Base-by-base conservation (phyloP, 2,797 vertebrate species). In the Crocodylus rhombifer region DNA sequence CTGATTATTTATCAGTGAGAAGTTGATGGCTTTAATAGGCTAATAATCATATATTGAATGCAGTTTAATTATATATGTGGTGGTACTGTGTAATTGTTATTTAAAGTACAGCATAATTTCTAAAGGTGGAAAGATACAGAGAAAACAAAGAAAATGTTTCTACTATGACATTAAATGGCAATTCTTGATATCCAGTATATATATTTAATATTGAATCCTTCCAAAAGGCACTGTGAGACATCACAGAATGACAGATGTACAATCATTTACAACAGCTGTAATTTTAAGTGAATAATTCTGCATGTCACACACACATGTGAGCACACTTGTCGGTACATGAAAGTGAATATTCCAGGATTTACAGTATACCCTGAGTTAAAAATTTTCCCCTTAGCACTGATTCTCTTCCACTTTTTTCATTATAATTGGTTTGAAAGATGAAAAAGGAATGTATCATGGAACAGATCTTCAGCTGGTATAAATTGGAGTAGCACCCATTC, bases 1-100 rank as follows among this genome's bases (percentile, higher is more conserved):
- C 63, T 75, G 90, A 90, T 96, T 93, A 95, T 95, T 97, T 97
- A 90, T 89, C 94, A 82, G 92, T 74, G 78, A 93, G 87, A 95
- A 86, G 65, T 25, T 94, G 90, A 91, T 93, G 86, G 82, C 67
- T 93, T 92, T 91, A 93, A 93, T 76, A 51, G 91, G 67, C 82
- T 92, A 87, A 89, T 92, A 93, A 94, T 91, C 76, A 87, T 67
- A 77, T 89, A 84, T 90, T 89, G 95, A 92, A 90, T 87, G 88
- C 55, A n/a, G 30, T 92, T 94, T 92, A 95, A 87, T 92, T 95
- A 84, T 36, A 57, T 82, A 13, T 77, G 67, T 0, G 4, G 90
- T 33, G 71, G 90, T 71, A 25, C 63, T 60, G 58, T 73, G 67
- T 26, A 62, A 79, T 82, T 92, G 78, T 94, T 96, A 56, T 86